Evolutionary conservation across 2,797 vertebrate genomes (phyloP).

Genomic region (Lophius americanus): DNA sequence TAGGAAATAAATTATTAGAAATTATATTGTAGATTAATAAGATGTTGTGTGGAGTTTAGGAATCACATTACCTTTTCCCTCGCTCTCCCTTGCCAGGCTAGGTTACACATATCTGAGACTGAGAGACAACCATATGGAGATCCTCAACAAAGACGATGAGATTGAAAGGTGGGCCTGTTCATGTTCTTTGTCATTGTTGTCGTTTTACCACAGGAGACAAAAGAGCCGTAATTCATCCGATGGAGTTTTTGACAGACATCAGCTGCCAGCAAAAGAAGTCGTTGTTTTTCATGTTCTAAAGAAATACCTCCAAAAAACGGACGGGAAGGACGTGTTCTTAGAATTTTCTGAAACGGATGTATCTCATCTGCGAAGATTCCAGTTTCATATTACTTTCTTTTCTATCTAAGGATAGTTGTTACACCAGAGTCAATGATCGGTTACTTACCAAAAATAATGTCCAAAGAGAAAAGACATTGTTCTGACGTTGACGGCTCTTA

Average conservation of each 20-base stretch:
- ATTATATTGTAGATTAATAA: not conserved
- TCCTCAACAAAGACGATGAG: constrained; percentile 92
- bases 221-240: constrained; percentile 20
- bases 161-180: constrained; percentile 86
- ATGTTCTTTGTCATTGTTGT: constrained; percentile 20
- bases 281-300: constrained; percentile 34
- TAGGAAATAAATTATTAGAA: too few relatives aligned
- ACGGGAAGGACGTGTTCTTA: constrained; percentile 22
- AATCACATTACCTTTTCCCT: too few relatives aligned
- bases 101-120: constrained; percentile 95
- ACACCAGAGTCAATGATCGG: too few relatives aligned
- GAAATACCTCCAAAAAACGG: constrained; percentile 13
- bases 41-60: too few relatives aligned
- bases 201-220: constrained; percentile 31
- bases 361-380: constrained; percentile 8
- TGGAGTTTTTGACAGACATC: constrained; percentile 22
- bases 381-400: not conserved
- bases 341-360: constrained; percentile 29
- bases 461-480: not conserved
- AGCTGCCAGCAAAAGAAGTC: constrained; percentile 23
- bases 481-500: not conserved
- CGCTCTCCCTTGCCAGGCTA: constrained; percentile 79
- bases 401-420: not conserved
- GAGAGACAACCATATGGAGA: constrained; percentile 96
- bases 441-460: too few relatives aligned